Conservation (phyloP, 37 sponge, comb jelly and placozoan species). For the Ianthella basta region DNA sequence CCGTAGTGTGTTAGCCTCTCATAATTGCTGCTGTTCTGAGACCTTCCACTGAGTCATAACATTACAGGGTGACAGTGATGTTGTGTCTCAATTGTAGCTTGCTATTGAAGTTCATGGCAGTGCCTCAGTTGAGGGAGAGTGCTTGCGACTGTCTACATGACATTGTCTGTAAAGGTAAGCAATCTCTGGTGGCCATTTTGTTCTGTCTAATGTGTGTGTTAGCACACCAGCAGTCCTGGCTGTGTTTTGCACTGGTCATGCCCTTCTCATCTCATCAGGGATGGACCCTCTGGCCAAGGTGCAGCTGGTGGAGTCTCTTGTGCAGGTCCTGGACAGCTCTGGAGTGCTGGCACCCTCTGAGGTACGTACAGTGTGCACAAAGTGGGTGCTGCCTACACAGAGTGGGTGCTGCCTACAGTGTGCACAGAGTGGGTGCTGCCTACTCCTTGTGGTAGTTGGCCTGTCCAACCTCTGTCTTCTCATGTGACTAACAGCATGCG, state of each 20-base stretch:
- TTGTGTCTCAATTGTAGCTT: conserved; percentile 36
- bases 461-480: not conserved
- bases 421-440: too few species aligned
- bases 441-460: not conserved
- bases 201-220: not conserved
- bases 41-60: too few species aligned
- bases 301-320: conserved; percentile 73
- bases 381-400: not conserved
- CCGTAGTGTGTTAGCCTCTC: not conserved
- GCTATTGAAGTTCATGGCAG: conserved; percentile 71
- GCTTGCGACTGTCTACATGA: conserved; percentile 78
- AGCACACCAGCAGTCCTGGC: too few species aligned
- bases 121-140: conserved; percentile 61
- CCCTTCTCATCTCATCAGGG: conserved; percentile 39
- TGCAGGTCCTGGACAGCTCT: conserved; percentile 53
- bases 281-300: conserved; percentile 86
- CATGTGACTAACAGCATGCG: not conserved
- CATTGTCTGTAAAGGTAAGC: conserved; percentile 80
- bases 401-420: not conserved
- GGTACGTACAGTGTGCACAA: not conserved
- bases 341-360: conserved; percentile 48
- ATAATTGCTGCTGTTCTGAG: not conserved
- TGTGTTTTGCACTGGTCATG: too few species aligned
- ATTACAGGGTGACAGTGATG: too few species aligned
- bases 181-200: not conserved